Evolutionary conservation across 92 coral and sea anemone genomes (phyloP).

Genomic region (Porites rus): DNA sequence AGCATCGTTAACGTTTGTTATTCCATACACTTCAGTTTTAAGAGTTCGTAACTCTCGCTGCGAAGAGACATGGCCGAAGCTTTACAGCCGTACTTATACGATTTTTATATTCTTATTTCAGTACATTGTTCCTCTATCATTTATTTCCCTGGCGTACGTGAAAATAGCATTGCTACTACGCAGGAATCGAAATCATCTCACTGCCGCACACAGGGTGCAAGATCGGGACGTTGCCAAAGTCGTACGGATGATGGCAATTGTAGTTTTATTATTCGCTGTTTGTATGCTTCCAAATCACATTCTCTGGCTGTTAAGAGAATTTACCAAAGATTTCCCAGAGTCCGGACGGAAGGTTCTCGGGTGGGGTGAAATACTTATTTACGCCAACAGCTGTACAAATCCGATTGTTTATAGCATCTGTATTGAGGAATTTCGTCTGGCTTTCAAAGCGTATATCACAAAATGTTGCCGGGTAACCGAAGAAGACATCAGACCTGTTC

Average conservation of each 20-base stretch:
- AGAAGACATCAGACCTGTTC: slow-evolving; percentile 76
- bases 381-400: slow-evolving; percentile 88
- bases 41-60: slow-evolving; percentile 63
- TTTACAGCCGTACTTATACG: slow-evolving; percentile 72
- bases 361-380: slow-evolving; percentile 87
- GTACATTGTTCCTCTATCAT: slow-evolving; percentile 79
- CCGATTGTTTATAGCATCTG: slow-evolving; percentile 90
- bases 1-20: slow-evolving; percentile 61
- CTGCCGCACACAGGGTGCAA: slow-evolving; percentile 81
- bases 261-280: slow-evolving; percentile 81
- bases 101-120: slow-evolving; percentile 80
- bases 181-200: slow-evolving; percentile 68
- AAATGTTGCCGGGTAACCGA: slow-evolving; percentile 90
- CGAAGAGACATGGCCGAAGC: slow-evolving; percentile 77
- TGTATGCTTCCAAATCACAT: slow-evolving; percentile 92
- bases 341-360: slow-evolving; percentile 55
- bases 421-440: slow-evolving; percentile 87
- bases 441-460: slow-evolving; percentile 85
- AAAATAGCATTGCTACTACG: slow-evolving; percentile 74
- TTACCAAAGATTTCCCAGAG: slow-evolving; percentile 29
- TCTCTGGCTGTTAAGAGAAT: slow-evolving; percentile 81
- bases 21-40: slow-evolving; percentile 72
- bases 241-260: slow-evolving; percentile 82
- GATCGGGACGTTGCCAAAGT: slow-evolving; percentile 88
- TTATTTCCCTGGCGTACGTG: slow-evolving; percentile 77